These are phyloP conservation scores for Ectemnius continuus DNA, from an alignment of 2,888 invertebrate species.

Conservation along the genomic window DNA sequence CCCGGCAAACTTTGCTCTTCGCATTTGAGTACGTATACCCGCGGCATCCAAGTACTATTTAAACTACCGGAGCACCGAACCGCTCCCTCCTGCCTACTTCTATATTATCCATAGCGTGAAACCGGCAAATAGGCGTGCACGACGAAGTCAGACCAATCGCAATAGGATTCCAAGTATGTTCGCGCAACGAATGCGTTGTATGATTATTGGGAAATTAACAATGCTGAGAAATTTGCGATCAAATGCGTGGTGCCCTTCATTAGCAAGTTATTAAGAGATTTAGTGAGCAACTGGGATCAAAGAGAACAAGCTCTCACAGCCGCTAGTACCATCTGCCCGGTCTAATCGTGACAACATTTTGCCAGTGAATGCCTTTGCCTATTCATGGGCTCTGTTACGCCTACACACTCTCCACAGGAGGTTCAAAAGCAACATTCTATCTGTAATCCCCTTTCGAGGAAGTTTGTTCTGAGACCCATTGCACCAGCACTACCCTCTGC, in stretches of 20 bases:
- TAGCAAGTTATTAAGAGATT: constrained; percentile 45
- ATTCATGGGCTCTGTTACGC: neutral
- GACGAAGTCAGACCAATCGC: too few species aligned
- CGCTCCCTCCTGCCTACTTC: too few species aligned
- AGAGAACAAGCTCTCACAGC: constrained; percentile 43
- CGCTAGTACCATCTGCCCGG: neutral
- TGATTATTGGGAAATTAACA: too few species aligned
- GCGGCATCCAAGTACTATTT: constrained; percentile 32
- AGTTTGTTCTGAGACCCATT: constrained; percentile 24
- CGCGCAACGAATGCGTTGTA: too few species aligned
- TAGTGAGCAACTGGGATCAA: constrained; percentile 27
- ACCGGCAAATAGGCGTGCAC: neutral
- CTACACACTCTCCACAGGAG: neutral
- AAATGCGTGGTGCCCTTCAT: neutral
- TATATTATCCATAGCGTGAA: neutral
- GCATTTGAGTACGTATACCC: constrained; percentile 16
- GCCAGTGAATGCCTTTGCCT: constrained; percentile 22
- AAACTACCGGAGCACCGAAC: neutral
- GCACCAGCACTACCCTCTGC: neutral
- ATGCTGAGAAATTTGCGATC: too few species aligned
- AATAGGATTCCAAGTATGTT: too few species aligned
- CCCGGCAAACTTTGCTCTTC: constrained; percentile 38
- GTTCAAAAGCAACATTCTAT: constrained; percentile 30
- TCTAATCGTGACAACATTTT: constrained; percentile 48
- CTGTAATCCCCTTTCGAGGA: constrained; percentile 48